Base-by-base conservation (phyloP, 2,888 invertebrate species). In the Latrodectus elegans region DNA sequence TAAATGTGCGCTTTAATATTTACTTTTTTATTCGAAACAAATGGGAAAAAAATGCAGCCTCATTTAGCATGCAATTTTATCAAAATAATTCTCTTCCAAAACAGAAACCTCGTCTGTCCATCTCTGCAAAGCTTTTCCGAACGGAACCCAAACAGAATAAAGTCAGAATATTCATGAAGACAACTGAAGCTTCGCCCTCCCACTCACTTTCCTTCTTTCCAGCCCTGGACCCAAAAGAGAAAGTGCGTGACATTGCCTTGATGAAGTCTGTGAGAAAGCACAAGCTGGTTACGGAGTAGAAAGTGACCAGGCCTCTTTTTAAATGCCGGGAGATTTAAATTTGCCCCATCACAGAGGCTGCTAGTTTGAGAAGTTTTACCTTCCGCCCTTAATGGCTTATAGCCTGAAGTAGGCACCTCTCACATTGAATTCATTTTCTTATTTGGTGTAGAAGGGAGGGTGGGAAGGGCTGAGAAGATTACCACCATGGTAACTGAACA, bases 141-240 rank as follows among this genome's bases (percentile, higher is more conserved):
- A 67, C 74, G 75, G 38, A 38, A 38, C 38, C 68, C 74, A 68
- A 82, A 38, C 38, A 82, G 17, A 55, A 68, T 22, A 82, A 77
- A 84, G 77, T 84, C 84, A 77, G 84, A 77, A 84, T 84, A 84
- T 84, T 84, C 77, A 84, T 84, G 84, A 84, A 72, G 77, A 64
- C 67, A 65, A 83, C 76, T 83, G 75, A 70, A 76, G 83, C 81
- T 55, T 55, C 8, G 22, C 73, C 60, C 80, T 10, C 77, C 67
- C 68, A 53, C 51, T 4, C 6, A 38, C 38, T 38, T 38, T 38
- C 38, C 38, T 38, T 38, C 38, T 38, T 38, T 38, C 38, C 38
- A 38, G 6, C 38, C 38, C 38, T 38, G 38, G 38, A 38, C 38
- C 6, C 38, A n/a, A 81, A 79, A 60, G 12, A 15, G n/a, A 26